Evolutionary conservation across 2,888 invertebrate species (phyloP).

Genomic region (Perizoma affinitatum): DNA sequence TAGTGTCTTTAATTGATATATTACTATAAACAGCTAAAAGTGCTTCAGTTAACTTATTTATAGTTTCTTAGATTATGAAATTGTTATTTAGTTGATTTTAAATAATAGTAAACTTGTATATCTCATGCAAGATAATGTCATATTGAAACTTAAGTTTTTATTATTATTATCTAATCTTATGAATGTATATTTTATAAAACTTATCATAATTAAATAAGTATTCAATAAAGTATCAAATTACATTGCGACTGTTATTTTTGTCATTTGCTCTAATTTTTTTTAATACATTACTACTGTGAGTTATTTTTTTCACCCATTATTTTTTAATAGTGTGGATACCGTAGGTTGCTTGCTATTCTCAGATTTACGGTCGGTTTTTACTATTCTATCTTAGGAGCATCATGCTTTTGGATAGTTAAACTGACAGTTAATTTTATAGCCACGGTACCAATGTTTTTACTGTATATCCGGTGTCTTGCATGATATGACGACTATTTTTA

Average conservation of each 20-base stretch:
- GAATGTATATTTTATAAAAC: constrained; percentile 7
- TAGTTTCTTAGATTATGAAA: constrained; percentile 42
- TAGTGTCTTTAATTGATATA: constrained; percentile 70
- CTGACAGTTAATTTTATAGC: constrained; percentile 59
- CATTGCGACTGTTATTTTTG: neutral
- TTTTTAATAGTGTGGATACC: constrained; percentile 57
- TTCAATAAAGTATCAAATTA: neutral
- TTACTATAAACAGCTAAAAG: constrained; percentile 49
- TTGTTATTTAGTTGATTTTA: constrained; percentile 45
- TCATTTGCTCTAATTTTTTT: neutral
- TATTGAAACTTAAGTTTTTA: constrained; percentile 9
- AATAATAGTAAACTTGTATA: too few relatives aligned
- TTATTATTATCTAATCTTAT: constrained; percentile 26
- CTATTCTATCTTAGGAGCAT: constrained; percentile 70
- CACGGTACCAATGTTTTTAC: constrained; percentile 64
- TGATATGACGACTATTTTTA: constrained; percentile 30
- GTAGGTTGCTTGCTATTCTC: constrained; percentile 63
- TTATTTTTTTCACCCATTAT: constrained; percentile 25
- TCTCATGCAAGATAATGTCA: too few relatives aligned
- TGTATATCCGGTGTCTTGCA: constrained; percentile 70
- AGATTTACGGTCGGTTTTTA: constrained; percentile 68
- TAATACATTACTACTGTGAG: neutral
- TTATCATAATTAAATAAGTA: neutral
- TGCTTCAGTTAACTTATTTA: constrained; percentile 40
- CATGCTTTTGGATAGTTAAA: constrained; percentile 72